Evolutionary conservation across 2,888 invertebrate genomes (phyloP), one percentile per base, ranked within the genome.

Genomic region (Nemotelus pantherinus): DNA sequence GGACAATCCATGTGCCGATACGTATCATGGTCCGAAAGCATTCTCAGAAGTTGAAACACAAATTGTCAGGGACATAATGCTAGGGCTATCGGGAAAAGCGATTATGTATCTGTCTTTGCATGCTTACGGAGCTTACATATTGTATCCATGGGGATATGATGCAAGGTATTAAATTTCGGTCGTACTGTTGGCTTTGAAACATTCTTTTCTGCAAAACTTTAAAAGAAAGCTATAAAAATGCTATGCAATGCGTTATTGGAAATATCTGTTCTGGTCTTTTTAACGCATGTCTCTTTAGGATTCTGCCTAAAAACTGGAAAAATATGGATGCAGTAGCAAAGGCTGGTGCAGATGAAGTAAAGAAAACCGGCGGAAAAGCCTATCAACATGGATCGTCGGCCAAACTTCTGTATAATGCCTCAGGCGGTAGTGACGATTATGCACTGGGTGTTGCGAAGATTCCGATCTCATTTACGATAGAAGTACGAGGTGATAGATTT

Each of bases 351-450:
- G 50, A 50, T 50, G 50, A 5, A 50, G 10, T 50, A 7, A 7
- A 7, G 50, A 50, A 50, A 50, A 50, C 7, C 50, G 1, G 10
- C 5, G 10, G 10, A 5, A 50, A 7, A 7, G 7, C 5, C 5
- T 50, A 50, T 50, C 7, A 10, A 7, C 50, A 50, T 10, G 50
- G 50, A 7, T 5, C 7, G 10, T 7, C 10, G 7, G 50, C 50
- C 1, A 10, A 50, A 81, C 86, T 88, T 1, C 81, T 89, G 5
- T 87, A 89, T 76, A 83, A 87, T 2, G 89, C 89, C 0, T 86
- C 89, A 41, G 93, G 93, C 0, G 90, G 90, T 4, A 89, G 92
- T 81, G 91, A 91, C 82, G 93, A 93, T 81, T 93, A 91, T 84
- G 90, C 90, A 0, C 90, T 90, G 84, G 89, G 84, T 2, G 86